Evolutionary conservation across 2,888 invertebrate genomes (phyloP).

Genomic region (Conomelus anceps): DNA sequence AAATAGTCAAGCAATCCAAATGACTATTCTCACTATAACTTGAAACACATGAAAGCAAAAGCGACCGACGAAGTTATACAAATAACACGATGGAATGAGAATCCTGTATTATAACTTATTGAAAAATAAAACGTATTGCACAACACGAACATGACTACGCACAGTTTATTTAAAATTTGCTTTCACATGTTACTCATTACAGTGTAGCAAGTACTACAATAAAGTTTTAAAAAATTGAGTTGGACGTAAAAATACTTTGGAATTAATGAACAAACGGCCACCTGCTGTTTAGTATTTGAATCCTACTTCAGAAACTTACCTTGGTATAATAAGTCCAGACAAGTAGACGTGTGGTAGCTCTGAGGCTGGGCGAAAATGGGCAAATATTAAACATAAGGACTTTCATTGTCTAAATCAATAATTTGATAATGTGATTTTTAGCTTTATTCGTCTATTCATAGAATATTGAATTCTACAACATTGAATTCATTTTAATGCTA

Average conservation of each 20-base stretch:
- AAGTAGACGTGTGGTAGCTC: background rate
- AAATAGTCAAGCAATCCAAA: background rate
- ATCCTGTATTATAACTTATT: background rate
- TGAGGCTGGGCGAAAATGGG: background rate
- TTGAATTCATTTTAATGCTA: no score
- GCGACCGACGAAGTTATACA: background rate
- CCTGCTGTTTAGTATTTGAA: background rate
- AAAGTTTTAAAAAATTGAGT: no score
- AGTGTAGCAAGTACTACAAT: background rate
- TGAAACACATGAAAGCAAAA: background rate
- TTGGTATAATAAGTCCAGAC: background rate
- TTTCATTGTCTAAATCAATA: no score
- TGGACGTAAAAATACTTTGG: background rate
- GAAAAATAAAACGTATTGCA: background rate
- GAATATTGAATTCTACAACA: no score
- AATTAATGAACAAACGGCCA: background rate
- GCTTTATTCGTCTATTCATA: no score
- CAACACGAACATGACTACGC: background rate
- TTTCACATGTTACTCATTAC: background rate
- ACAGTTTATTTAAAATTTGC: background rate
- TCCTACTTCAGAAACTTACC: background rate
- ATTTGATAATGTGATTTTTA: no score
- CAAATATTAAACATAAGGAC: no score
- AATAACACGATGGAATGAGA: background rate
- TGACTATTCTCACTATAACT: background rate